phyloP scores from a whole-genome alignment of 2,113 vertebrate species.

The Arvicanthis niloticus region DNA sequence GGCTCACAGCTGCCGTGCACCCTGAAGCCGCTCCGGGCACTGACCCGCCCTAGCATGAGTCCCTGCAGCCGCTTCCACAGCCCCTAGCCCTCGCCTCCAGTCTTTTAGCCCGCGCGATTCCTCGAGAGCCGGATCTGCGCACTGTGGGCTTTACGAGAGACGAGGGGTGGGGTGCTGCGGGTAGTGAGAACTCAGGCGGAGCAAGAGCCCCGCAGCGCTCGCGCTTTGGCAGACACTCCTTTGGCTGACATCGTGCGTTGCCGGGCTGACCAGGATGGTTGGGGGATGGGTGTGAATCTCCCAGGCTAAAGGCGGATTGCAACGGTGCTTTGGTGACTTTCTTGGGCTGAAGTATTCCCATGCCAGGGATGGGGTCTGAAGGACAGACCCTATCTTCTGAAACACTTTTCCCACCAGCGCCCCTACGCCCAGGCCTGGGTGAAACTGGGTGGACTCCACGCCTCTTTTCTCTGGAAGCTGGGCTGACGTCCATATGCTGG shows the following conservation, averaged over 20 bases:
- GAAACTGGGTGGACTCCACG: not conserved
- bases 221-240: not conserved
- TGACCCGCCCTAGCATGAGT: not conserved
- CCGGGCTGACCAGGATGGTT: not conserved
- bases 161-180: constrained; percentile 26
- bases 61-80: not conserved
- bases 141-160: not conserved
- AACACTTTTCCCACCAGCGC: not conserved
- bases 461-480: not conserved
- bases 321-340: constrained; percentile 65
- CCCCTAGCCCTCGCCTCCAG: not conserved
- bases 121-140: constrained; percentile 65
- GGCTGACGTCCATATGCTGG: not conserved
- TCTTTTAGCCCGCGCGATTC: constrained; percentile 53
- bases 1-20: not conserved
- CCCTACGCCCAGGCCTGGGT: not conserved
- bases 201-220: not conserved
- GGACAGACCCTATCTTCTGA: not conserved
- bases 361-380: not conserved
- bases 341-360: not conserved
- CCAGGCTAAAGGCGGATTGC: not conserved
- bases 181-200: not conserved
- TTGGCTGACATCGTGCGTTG: not conserved
- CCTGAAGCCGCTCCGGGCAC: not conserved
- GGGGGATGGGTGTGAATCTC: not conserved